These are phyloP conservation scores for Lasioglossum zephyrum DNA, from an alignment of 2,888 invertebrate genomes.

Conservation along the genomic window DNA sequence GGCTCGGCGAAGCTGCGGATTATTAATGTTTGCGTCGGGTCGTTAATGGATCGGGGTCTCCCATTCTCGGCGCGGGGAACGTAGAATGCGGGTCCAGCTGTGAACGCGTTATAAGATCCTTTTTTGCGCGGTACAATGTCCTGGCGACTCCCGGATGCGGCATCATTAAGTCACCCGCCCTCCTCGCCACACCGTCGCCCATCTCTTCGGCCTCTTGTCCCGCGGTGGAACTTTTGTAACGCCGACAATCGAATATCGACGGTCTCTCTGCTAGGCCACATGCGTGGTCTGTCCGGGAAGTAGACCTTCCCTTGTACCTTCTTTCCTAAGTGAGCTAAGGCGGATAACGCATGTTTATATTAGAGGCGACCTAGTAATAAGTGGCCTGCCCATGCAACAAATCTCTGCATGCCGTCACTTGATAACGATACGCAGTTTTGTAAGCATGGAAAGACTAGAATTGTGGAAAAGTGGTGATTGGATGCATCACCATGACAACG, in stretches of 20 bases:
- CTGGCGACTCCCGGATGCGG: constrained; percentile 79
- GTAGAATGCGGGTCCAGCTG: constrained; percentile 79
- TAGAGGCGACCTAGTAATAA: too few relatives aligned
- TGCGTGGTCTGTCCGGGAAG: too few relatives aligned
- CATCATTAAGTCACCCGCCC: constrained; percentile 77
- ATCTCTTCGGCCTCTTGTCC: constrained; percentile 23
- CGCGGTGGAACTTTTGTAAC: constrained; percentile 40
- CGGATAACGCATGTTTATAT: too few relatives aligned
- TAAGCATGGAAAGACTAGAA: too few relatives aligned
- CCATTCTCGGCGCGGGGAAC: constrained; percentile 70
- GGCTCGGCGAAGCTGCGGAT: constrained; percentile 66
- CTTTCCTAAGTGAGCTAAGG: too few relatives aligned
- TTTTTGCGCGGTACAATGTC: constrained; percentile 77
- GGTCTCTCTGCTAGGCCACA: neutral
- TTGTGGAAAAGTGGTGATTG: too few relatives aligned
- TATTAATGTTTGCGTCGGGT: constrained; percentile 76
- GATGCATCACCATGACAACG: too few relatives aligned
- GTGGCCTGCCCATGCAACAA: too few relatives aligned
- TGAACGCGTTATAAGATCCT: constrained; percentile 77
- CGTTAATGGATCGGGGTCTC: constrained; percentile 75
- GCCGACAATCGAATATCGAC: constrained; percentile 60
- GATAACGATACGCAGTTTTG: too few relatives aligned
- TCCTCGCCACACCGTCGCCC: constrained; percentile 34
- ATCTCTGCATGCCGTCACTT: too few relatives aligned
- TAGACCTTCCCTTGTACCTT: too few relatives aligned